Percentiles rank a stretch among this genome's conserved stretches.
phyloP scores from a whole-genome alignment of 2,113 vertebrate species.

The Tichodroma muraria region DNA sequence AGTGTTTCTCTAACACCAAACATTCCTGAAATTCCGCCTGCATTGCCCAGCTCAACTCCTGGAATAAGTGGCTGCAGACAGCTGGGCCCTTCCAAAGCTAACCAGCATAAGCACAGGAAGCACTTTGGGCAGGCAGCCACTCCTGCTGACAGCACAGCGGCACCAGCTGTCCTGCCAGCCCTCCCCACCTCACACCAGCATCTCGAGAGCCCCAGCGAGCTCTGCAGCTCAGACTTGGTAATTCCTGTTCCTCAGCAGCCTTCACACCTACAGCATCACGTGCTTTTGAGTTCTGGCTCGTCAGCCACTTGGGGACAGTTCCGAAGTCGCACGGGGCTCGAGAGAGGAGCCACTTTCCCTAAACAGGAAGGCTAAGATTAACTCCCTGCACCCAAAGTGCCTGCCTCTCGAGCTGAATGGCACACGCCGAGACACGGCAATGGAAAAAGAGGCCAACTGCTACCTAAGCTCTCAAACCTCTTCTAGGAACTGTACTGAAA shows the following conservation, averaged over 20 bases:
- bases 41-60: background rate
- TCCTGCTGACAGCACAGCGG: background rate
- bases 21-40: background rate
- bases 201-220: background rate
- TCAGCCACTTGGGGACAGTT: background rate
- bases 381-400: background rate
- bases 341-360: background rate
- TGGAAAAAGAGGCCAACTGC: background rate
- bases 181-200: background rate
- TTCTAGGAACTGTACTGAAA: background rate
- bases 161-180: background rate
- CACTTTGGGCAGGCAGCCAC: background rate
- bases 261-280: background rate
- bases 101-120: background rate
- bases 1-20: background rate
- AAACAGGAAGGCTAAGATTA: background rate
- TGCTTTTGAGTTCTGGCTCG: background rate
- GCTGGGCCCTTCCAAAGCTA: background rate
- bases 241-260: background rate
- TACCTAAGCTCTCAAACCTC: background rate
- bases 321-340: background rate
- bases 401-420: background rate
- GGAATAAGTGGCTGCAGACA: background rate
- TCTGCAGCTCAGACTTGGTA: background rate
- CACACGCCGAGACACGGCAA: accelerated